These are phyloP conservation scores for Azemiops feae DNA, from an alignment of 2,113 vertebrate species.

Conservation along the genomic window DNA sequence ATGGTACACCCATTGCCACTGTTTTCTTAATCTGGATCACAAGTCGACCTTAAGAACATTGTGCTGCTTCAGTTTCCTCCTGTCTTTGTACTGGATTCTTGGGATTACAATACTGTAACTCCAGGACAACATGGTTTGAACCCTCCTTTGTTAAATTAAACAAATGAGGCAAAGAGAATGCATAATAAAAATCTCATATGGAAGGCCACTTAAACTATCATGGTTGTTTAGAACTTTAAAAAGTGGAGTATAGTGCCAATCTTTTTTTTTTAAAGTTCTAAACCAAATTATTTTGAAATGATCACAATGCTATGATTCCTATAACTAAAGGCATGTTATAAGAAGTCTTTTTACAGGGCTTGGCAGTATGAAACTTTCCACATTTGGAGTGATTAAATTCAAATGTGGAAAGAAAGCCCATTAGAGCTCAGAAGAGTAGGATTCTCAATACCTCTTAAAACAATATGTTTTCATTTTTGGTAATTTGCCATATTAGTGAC, in stretches of 20 bases:
- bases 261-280: background rate
- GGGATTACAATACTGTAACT: background rate
- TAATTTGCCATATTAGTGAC: background rate
- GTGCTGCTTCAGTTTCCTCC: background rate
- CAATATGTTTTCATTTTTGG: slow-evolving; percentile 24
- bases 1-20: background rate
- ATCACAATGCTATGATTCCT: background rate
- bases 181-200: background rate
- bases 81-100: background rate
- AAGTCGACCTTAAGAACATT: background rate
- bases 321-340: slow-evolving; percentile 1
- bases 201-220: background rate
- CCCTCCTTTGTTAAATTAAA: background rate
- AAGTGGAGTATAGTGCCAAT: background rate
- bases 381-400: slow-evolving; percentile 15
- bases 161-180: background rate
- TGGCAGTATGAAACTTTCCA: slow-evolving; percentile 14
- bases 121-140: background rate
- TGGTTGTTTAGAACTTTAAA: background rate
- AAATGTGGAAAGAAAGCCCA: slow-evolving; percentile 45
- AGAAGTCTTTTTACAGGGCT: slow-evolving; percentile 42
- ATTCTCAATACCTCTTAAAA: slow-evolving; percentile 13
- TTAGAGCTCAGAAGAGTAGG: slow-evolving; percentile 24
- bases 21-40: background rate
- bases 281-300: background rate